Conservation (phyloP, 2,113 vertebrate species). For the Mastomys coucha region DNA sequence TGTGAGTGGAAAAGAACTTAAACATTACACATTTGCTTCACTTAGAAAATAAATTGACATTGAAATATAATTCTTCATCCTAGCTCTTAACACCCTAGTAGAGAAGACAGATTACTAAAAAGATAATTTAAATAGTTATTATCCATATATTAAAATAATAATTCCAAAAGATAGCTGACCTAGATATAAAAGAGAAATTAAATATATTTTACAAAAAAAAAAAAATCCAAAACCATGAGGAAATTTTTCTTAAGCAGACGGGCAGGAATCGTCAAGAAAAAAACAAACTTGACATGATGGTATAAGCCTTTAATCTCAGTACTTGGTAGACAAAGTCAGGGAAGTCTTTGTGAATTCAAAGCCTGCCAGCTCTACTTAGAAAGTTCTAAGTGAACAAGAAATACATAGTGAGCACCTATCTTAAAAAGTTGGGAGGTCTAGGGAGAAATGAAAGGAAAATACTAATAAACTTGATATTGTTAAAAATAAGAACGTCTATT, state of each 20-base stretch:
- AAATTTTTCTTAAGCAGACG: background rate
- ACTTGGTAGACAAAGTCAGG: background rate
- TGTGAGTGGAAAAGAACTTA: background rate
- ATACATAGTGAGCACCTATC: background rate
- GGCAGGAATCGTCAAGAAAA: background rate
- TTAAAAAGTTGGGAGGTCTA: background rate
- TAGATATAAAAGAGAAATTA: background rate
- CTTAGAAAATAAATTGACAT: background rate
- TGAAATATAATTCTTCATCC: background rate
- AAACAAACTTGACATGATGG: background rate
- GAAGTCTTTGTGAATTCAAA: background rate
- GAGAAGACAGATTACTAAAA: background rate
- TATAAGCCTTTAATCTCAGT: background rate
- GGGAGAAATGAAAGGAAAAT: background rate
- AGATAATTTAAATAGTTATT: constrained; percentile 36
- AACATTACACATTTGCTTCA: background rate
- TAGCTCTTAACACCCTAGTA: background rate
- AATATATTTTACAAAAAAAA: background rate
- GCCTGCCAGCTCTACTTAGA: background rate
- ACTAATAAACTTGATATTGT: background rate
- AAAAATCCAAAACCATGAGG: background rate
- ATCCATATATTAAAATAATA: background rate
- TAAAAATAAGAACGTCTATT: background rate
- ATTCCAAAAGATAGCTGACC: background rate
- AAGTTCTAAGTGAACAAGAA: background rate